A percentile compares a stretch with the other conserved stretches of the same genome.
Evolutionary conservation across 2,113 vertebrate species (phyloP).

Genomic region (Halichoerus grypus): DNA sequence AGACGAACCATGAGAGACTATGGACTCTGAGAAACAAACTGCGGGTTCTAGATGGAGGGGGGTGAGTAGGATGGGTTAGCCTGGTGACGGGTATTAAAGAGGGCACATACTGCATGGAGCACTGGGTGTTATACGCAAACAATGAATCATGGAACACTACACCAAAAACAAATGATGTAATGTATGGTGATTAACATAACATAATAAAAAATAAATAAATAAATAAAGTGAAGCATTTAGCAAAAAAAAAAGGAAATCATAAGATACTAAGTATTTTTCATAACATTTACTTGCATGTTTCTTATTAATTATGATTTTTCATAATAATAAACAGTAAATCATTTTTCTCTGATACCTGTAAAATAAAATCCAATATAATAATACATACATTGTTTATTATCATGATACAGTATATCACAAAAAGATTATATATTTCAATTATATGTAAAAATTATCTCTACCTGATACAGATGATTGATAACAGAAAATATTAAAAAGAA

Average conservation of each 20-base stretch:
- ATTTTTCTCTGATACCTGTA: not conserved
- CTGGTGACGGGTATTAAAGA: no score
- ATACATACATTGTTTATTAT: not conserved
- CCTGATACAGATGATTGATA: not conserved
- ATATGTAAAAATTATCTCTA: not conserved
- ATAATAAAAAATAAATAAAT: no score
- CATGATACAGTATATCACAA: not conserved
- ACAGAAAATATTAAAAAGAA: not conserved
- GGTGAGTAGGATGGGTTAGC: no score
- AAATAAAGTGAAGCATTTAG: no score
- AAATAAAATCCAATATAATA: conserved; percentile 16
- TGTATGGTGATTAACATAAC: no score
- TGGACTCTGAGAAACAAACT: no score
- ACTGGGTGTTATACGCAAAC: no score
- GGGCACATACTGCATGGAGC: no score
- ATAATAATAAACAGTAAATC: not conserved
- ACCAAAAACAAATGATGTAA: no score
- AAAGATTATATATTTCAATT: not conserved
- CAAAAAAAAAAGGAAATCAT: not conserved
- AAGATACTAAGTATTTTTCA: not conserved
- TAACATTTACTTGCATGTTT: not conserved
- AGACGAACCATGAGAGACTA: no score
- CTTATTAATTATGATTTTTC: not conserved
- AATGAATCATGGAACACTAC: no score
- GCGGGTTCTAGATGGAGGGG: no score